Conservation (phyloP, 2,113 vertebrate species). For the Epinephelus moara region DNA sequence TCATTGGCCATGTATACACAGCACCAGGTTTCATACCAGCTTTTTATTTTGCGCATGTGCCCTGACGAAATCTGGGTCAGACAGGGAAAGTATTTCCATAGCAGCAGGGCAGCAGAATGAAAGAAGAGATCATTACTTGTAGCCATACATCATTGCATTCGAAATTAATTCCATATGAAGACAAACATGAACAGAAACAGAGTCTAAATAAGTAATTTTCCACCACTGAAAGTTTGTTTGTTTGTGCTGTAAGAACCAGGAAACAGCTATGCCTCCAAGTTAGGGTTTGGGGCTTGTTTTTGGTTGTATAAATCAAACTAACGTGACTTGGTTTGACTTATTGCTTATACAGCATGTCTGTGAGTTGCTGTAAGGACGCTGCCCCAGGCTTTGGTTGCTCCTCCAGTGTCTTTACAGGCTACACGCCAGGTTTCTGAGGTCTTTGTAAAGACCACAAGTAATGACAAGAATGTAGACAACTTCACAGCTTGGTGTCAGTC, state of each 20-base stretch:
- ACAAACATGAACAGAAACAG: not conserved
- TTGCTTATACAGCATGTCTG: not conserved
- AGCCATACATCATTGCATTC: not conserved
- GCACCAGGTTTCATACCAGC: not conserved
- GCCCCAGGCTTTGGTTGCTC: constrained; percentile 11
- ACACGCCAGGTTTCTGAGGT: constrained; percentile 17
- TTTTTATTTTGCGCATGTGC: not conserved
- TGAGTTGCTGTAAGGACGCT: not conserved
- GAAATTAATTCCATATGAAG: not conserved
- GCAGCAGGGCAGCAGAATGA: not conserved
- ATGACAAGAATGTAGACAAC: constrained; percentile 71
- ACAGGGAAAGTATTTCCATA: not conserved
- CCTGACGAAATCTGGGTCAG: constrained; percentile 15
- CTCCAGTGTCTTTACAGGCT: constrained; percentile 6
- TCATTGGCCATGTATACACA: not conserved
- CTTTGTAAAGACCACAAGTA: constrained; percentile 59
- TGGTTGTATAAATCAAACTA: not conserved
- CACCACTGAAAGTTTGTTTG: no score
- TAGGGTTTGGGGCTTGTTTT: not conserved
- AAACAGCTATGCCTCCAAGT: not conserved
- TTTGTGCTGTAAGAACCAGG: not conserved
- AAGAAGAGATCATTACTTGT: not conserved
- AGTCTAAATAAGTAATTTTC: not conserved
- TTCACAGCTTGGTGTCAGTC: constrained; percentile 59
- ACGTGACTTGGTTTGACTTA: constrained; percentile 2